Conservation (phyloP, 2,113 vertebrate species). For the Amazona vittata region DNA sequence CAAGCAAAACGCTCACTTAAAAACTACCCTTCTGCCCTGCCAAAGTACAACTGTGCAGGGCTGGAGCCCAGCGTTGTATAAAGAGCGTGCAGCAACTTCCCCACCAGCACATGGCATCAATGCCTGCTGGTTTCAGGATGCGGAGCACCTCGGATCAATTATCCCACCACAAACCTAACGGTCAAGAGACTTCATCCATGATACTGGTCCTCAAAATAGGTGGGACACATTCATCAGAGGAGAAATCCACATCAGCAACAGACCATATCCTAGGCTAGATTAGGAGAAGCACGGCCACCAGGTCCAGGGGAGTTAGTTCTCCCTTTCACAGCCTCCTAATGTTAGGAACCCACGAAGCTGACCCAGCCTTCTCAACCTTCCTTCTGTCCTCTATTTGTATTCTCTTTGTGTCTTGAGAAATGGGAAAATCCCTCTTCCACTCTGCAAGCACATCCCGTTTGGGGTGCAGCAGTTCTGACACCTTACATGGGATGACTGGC, state of each 20-base stretch:
- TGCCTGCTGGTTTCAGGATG: background rate
- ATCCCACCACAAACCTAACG: background rate
- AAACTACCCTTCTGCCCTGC: background rate
- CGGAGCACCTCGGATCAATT: background rate
- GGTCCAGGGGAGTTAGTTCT: background rate
- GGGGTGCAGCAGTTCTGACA: background rate
- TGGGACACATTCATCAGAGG: background rate
- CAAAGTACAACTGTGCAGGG: background rate
- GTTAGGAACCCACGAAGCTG: background rate
- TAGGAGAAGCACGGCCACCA: background rate
- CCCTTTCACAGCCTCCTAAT: background rate
- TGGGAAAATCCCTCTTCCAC: background rate
- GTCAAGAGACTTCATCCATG: background rate
- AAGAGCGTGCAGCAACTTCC: background rate
- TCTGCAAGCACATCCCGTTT: background rate
- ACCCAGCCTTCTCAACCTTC: background rate
- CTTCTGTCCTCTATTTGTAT: background rate
- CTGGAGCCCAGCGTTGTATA: background rate
- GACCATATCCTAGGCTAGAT: background rate
- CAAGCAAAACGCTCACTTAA: background rate
- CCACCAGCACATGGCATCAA: background rate
- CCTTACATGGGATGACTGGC: background rate
- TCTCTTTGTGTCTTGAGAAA: background rate
- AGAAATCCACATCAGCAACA: background rate
- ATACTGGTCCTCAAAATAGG: background rate